These are phyloP conservation scores for Delphinus delphis DNA, from an alignment of 2,113 vertebrate genomes.

Conservation along the genomic window DNA sequence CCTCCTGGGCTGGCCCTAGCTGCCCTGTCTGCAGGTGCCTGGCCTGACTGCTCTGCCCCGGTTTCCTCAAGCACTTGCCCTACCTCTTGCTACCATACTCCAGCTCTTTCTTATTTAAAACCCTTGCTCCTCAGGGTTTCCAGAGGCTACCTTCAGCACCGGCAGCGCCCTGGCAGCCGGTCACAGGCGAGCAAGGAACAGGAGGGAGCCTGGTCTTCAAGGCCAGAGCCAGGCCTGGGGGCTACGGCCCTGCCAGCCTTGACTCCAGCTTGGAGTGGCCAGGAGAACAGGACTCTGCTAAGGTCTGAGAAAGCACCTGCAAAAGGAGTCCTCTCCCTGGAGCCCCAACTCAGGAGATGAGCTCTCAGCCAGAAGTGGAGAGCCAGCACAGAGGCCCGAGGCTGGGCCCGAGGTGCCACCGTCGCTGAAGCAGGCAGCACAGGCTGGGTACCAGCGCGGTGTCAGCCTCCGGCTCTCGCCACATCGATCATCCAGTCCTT, in stretches of 20 bases:
- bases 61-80: background rate
- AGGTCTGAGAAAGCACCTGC: background rate
- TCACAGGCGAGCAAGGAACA: fast-evolving
- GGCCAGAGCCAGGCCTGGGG: background rate
- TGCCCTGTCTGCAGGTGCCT: background rate
- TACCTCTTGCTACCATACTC: background rate
- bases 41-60: fast-evolving
- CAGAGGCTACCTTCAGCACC: background rate
- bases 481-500: conserved; percentile 86
- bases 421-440: background rate
- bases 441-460: conserved; percentile 45
- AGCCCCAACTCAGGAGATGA: background rate
- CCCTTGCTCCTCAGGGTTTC: background rate
- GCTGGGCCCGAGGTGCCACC: background rate
- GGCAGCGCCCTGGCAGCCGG: background rate
- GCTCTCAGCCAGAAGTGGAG: background rate
- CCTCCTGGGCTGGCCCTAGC: fast-evolving
- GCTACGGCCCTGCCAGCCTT: fast-evolving
- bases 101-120: background rate
- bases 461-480: conserved; percentile 70
- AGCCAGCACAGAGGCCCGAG: background rate
- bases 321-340: fast-evolving
- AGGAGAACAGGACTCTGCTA: background rate
- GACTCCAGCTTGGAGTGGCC: background rate
- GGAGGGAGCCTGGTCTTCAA: background rate